A percentile compares a stretch with the other conserved stretches of the same genome.
These are phyloP conservation scores for Melolontha melolontha DNA, from an alignment of 2,888 invertebrate species.

Conservation along the genomic window DNA sequence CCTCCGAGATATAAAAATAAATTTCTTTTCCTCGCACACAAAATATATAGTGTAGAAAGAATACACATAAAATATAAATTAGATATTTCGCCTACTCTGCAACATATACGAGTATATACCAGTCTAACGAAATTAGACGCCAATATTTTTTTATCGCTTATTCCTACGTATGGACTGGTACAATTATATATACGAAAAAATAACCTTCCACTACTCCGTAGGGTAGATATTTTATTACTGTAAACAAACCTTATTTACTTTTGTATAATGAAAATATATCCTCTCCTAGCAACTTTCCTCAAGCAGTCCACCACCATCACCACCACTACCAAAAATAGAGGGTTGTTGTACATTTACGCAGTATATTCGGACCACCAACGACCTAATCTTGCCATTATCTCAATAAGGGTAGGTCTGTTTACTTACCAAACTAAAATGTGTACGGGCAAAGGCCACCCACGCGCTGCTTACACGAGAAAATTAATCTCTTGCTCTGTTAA, in stretches of 20 bases:
- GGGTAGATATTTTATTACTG: constrained; percentile 39
- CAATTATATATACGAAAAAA: no score
- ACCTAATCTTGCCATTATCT: constrained; percentile 56
- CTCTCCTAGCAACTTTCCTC: constrained; percentile 6
- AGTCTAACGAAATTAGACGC: no score
- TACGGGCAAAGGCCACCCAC: constrained; percentile 40
- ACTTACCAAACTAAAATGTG: constrained; percentile 46
- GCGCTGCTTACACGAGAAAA: constrained; percentile 21
- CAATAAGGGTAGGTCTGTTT: constrained; percentile 54
- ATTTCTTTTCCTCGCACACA: no score
- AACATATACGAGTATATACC: no score
- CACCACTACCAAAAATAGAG: constrained; percentile 33
- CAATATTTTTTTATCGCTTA: no score
- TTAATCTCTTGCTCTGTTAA: constrained; percentile 19
- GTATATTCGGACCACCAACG: constrained; percentile 53
- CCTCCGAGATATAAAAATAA: no score
- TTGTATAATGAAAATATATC: constrained; percentile 42
- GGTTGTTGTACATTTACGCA: constrained; percentile 23
- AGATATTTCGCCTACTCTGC: no score
- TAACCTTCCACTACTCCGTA: background rate
- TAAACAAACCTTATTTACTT: constrained; percentile 42
- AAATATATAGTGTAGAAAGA: no score
- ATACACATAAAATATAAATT: no score
- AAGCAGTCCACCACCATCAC: constrained; percentile 48
- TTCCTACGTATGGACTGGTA: no score